phyloP scores from a whole-genome alignment of 2,113 vertebrate genomes.

The Grallaria varia region DNA sequence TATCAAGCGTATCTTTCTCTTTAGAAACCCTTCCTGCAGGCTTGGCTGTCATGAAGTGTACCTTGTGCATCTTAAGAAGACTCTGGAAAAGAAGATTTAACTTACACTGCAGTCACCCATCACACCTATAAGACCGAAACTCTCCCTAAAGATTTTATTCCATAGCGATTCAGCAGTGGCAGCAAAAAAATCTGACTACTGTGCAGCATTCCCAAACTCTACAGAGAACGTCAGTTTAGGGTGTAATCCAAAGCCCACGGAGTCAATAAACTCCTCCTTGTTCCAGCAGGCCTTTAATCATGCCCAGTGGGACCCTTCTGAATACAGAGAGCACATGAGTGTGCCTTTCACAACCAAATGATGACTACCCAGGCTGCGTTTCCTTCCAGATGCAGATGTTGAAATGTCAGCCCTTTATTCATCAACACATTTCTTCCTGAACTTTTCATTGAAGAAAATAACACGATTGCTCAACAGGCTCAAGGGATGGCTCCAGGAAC shows the following conservation, averaged over 20 bases:
- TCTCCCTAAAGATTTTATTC: background rate
- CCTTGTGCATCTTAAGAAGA: background rate
- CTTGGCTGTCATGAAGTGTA: background rate
- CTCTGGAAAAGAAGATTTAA: background rate
- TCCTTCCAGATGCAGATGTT: conserved; percentile 46
- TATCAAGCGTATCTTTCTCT: background rate
- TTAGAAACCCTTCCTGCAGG: background rate
- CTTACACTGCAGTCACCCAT: background rate
- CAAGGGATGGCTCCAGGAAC: conserved; percentile 37
- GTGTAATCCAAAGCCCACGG: background rate
- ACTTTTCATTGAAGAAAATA: conserved; percentile 61
- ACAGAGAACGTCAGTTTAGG: background rate
- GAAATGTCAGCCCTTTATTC: conserved; percentile 54
- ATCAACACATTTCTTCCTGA: conserved; percentile 33
- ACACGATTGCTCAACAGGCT: conserved; percentile 53
- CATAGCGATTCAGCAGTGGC: background rate
- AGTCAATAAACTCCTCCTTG: background rate
- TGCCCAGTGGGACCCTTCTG: background rate
- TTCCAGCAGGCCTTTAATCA: background rate
- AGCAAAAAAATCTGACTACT: background rate
- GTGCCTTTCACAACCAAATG: conserved; percentile 19
- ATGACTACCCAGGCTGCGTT: background rate
- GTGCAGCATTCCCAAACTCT: background rate
- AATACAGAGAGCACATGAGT: background rate
- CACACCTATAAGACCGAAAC: background rate